phyloP scores from a whole-genome alignment of 2,797 vertebrate species.

The Bovichtus variegatus region DNA sequence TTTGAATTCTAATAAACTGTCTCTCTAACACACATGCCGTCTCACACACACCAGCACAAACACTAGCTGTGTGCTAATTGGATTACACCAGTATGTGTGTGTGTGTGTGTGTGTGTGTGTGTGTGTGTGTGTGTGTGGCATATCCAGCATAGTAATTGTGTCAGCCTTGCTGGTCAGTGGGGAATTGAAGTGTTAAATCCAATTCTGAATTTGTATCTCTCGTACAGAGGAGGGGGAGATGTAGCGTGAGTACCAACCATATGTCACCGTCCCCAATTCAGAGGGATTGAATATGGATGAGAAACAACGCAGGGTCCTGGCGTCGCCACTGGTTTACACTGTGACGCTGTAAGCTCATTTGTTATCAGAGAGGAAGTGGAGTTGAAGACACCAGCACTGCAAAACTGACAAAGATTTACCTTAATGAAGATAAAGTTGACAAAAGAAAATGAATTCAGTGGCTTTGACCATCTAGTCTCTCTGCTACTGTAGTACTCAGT shows the following conservation, averaged over 20 bases:
- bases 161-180: constrained; percentile 84
- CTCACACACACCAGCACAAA: constrained; percentile 49
- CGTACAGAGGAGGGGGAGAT: constrained; percentile 72
- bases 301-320: constrained; percentile 67
- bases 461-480: constrained; percentile 12
- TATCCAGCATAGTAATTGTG: constrained; percentile 83
- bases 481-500: background rate
- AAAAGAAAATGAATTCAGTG: too few species aligned
- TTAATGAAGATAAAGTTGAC: constrained; percentile 71
- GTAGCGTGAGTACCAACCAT: constrained; percentile 82
- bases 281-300: constrained; percentile 88
- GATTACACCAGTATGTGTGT: constrained; percentile 63
- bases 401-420: constrained; percentile 52
- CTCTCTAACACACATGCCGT: constrained; percentile 29
- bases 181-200: constrained; percentile 88
- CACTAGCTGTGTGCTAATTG: constrained; percentile 74
- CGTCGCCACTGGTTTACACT: constrained; percentile 56
- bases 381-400: constrained; percentile 45
- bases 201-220: constrained; percentile 86
- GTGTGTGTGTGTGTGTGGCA: constrained; percentile 62
- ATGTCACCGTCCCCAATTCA: constrained; percentile 84
- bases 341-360: constrained; percentile 57
- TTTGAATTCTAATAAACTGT: constrained; percentile 48
- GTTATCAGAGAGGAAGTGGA: constrained; percentile 58
- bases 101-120: constrained; percentile 31